Evolutionary conservation across 2,888 invertebrate genomes (phyloP).

Genomic region (Sthenelais limicola): DNA sequence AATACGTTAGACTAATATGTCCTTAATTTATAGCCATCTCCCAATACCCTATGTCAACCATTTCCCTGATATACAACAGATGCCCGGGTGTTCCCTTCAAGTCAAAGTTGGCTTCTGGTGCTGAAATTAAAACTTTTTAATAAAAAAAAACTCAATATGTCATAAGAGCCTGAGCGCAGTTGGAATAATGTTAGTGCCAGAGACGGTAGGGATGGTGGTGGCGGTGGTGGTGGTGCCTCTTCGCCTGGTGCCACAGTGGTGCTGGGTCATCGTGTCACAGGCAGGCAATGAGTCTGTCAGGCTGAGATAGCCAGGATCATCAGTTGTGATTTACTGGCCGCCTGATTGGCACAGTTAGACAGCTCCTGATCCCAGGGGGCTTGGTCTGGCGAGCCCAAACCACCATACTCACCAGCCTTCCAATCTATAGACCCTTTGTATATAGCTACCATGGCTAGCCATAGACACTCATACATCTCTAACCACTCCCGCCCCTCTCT

Average conservation of each 20-base stretch:
- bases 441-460: neutral
- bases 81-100: no score
- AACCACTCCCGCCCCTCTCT: no score
- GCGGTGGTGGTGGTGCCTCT: no score
- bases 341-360: constrained; percentile 33
- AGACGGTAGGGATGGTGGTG: neutral
- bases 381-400: neutral
- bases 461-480: no score
- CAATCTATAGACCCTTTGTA: neutral
- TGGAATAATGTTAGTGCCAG: neutral
- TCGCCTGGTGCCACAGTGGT: no score
- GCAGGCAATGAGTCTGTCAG: constrained; percentile 21
- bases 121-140: neutral
- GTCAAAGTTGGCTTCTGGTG: no score
- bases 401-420: neutral
- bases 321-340: constrained; percentile 24
- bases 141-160: neutral
- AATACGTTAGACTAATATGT: no score
- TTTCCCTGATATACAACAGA: no score
- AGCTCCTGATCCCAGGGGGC: constrained; percentile 16
- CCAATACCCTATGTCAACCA: no score
- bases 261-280: constrained; percentile 21
- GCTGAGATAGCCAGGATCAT: constrained; percentile 14
- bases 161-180: no score
- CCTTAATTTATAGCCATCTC: no score